Percentiles rank a stretch among this genome's conserved stretches.
These are phyloP conservation scores for Mormoops blainvillei DNA, from an alignment of 2,113 vertebrate genomes.

Conservation along the genomic window DNA sequence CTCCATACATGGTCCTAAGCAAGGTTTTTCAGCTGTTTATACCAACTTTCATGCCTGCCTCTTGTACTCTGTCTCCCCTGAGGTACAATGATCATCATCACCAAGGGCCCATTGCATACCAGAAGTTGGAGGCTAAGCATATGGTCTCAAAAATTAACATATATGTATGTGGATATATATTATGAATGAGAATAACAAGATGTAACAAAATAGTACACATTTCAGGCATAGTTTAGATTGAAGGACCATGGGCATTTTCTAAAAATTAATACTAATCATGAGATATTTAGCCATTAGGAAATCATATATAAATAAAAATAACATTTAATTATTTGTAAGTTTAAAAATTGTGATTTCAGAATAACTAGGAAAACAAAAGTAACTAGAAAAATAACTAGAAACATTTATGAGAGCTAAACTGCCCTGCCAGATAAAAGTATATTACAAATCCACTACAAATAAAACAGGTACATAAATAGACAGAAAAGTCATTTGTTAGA, in stretches of 20 bases:
- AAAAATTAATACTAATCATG: not conserved
- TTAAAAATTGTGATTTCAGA: not conserved
- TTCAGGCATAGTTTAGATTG: not conserved
- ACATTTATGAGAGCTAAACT: not conserved
- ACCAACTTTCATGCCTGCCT: not conserved
- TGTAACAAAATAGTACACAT: not conserved
- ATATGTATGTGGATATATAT: not conserved
- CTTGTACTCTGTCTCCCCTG: not conserved
- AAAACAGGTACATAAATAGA: not conserved
- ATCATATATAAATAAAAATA: not conserved
- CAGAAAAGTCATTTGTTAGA: not conserved
- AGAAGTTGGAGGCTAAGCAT: not conserved
- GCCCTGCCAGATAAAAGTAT: not conserved
- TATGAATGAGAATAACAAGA: not conserved
- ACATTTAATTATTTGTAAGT: not conserved
- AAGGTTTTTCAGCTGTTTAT: not conserved
- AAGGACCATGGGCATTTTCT: not conserved
- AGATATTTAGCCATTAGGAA: not conserved
- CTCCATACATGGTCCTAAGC: not conserved
- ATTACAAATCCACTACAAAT: not conserved
- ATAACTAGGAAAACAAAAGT: not conserved
- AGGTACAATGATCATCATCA: not conserved
- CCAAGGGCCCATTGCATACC: not conserved
- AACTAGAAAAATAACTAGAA: not conserved
- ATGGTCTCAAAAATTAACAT: not conserved